Percentiles rank a stretch among this genome's conserved stretches.
phyloP scores from a whole-genome alignment of 2,888 invertebrate genomes.

The Lasioglossum pauxillum region DNA sequence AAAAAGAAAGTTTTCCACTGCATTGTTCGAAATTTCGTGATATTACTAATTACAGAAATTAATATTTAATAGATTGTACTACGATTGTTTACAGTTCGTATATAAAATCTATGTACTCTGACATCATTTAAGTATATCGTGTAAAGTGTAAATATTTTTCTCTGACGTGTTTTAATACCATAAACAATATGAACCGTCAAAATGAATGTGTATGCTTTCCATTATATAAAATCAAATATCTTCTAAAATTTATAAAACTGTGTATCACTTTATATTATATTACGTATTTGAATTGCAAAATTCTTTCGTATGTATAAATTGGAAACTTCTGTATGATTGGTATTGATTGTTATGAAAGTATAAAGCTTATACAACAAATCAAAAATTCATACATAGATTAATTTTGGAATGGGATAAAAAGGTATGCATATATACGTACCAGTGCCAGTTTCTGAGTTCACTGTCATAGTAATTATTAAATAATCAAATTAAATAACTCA shows the following conservation, averaged over 20 bases:
- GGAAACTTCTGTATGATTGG: slow-evolving; percentile 33
- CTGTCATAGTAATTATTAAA: slow-evolving; percentile 50
- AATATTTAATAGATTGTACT: slow-evolving; percentile 44
- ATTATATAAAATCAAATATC: slow-evolving; percentile 36
- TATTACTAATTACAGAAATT: slow-evolving; percentile 38
- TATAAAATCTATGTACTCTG: slow-evolving; percentile 37
- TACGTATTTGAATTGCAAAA: slow-evolving; percentile 42
- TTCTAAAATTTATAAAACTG: slow-evolving; percentile 48
- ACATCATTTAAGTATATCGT: slow-evolving; percentile 33
- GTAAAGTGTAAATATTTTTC: slow-evolving; percentile 39
- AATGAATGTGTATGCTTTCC: slow-evolving; percentile 22
- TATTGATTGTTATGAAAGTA: slow-evolving; percentile 50
- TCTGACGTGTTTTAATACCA: slow-evolving; percentile 27
- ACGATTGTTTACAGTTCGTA: slow-evolving; percentile 26
- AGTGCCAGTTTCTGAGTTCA: slow-evolving; percentile 63
- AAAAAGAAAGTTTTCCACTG: slow-evolving; percentile 16
- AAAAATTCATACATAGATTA: slow-evolving; percentile 31
- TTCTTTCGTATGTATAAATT: slow-evolving; percentile 35
- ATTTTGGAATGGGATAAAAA: slow-evolving; percentile 63
- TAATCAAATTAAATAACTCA: slow-evolving; percentile 54
- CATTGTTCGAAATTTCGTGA: slow-evolving; percentile 23
- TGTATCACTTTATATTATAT: slow-evolving; percentile 37
- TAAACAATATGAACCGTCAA: slow-evolving; percentile 33
- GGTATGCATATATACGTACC: slow-evolving; percentile 64
- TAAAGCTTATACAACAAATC: slow-evolving; percentile 42